Conservation (phyloP, 2,113 vertebrate species). For the Cranoglanis bouderius region DNA sequence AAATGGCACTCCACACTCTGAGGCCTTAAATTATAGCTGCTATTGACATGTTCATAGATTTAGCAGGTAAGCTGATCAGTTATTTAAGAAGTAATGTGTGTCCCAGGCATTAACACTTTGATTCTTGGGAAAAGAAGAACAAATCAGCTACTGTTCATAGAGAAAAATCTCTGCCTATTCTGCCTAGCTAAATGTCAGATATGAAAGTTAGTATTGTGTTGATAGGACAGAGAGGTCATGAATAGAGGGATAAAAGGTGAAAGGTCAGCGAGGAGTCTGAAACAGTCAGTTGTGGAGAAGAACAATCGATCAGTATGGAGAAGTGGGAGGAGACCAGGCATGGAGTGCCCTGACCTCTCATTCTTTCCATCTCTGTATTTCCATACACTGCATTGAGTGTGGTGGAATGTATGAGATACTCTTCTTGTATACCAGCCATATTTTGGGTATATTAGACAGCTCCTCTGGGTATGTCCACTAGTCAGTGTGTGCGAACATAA, state of each 20-base stretch:
- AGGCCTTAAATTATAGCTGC: background rate
- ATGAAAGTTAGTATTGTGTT: conserved; percentile 53
- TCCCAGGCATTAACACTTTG: conserved; percentile 1
- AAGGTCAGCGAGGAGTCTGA: conserved; percentile 51
- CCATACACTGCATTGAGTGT: background rate
- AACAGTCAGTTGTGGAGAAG: conserved; percentile 50
- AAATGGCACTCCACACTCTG: background rate
- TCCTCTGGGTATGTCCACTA: background rate
- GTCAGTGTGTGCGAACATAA: background rate
- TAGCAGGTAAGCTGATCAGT: background rate
- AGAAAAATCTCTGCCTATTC: background rate
- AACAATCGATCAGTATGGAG: conserved; percentile 48
- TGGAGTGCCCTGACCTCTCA: conserved; percentile 40
- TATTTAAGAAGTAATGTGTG: background rate
- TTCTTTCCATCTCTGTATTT: conserved; percentile 41
- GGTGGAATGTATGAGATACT: conserved; percentile 18
- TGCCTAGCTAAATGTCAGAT: conserved; percentile 49
- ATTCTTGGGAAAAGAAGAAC: conserved; percentile 28
- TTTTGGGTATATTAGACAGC: background rate
- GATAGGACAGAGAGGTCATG: background rate
- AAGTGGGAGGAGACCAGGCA: conserved; percentile 40
- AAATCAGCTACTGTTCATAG: conserved; percentile 15
- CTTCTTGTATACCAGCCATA: background rate
- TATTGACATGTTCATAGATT: background rate
- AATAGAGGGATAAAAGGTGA: conserved; percentile 24